Conservation (phyloP, 1,140 invertebrate species). For the Chymomyza costata region DNA sequence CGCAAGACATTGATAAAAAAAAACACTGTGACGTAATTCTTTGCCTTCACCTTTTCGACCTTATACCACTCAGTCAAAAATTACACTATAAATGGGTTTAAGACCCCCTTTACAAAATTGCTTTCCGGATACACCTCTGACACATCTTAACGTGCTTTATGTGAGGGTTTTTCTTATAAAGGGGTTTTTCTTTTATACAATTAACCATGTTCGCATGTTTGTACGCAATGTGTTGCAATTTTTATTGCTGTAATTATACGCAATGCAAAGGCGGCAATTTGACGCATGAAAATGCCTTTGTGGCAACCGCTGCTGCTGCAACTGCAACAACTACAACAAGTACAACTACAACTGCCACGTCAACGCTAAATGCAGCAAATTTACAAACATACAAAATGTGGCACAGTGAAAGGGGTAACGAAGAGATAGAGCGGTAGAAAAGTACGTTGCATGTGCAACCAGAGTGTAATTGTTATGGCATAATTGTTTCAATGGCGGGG, state of each 20-base stretch:
- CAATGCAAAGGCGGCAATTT: constrained; percentile 67
- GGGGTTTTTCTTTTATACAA: no score
- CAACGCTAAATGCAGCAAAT: constrained; percentile 59
- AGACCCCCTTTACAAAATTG: no score
- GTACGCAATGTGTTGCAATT: constrained; percentile 70
- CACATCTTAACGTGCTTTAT: no score
- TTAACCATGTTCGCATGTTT: constrained; percentile 61
- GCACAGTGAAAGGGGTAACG: constrained; percentile 4
- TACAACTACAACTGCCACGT: constrained; percentile 39
- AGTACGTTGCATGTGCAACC: constrained; percentile 48
- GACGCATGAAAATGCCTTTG: constrained; percentile 68
- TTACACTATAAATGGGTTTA: no score
- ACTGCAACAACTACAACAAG: constrained; percentile 4
- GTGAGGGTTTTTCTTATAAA: no score
- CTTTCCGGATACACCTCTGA: no score
- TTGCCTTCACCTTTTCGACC: no score
- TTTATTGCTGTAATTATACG: constrained; percentile 70
- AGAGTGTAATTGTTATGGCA: constrained; percentile 65
- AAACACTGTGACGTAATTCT: no score
- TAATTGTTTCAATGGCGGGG: constrained; percentile 67
- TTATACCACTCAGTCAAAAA: no score
- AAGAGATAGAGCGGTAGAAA: constrained; percentile 9
- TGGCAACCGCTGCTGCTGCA: constrained; percentile 16
- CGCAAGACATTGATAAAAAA: no score
- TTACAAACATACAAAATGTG: constrained; percentile 35